phyloP scores from a whole-genome alignment of 30 jellyfish, hydroid and myxozoan genomes.

The Chrysaora quinquecirrha region DNA sequence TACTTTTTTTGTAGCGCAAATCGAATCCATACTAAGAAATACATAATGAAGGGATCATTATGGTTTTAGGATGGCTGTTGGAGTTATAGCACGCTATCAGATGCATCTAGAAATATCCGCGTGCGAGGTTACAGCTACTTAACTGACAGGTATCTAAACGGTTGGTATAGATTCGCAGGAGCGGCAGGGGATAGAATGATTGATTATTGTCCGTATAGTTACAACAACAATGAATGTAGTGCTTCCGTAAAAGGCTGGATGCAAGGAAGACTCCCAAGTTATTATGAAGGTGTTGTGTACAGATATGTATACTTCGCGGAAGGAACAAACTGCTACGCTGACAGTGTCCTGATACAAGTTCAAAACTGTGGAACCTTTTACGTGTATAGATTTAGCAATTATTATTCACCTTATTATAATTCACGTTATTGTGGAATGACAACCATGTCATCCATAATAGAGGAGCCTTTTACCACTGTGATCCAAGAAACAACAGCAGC shows the following conservation, averaged over 20 bases:
- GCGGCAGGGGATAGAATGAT: conserved; percentile 29
- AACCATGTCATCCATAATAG: no score
- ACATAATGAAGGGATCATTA: no score
- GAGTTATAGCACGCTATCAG: conserved; percentile 31
- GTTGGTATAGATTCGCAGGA: conserved; percentile 56
- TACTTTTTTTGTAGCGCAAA: no score
- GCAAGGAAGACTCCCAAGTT: conserved; percentile 27
- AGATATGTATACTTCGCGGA: conserved; percentile 38
- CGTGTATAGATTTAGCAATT: conserved; percentile 18
- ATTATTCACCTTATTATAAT: not conserved
- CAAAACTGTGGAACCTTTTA: conserved; percentile 41
- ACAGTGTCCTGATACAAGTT: conserved; percentile 8
- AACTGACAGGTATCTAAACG: conserved; percentile 9
- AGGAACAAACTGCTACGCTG: conserved; percentile 13
- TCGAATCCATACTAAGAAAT: no score
- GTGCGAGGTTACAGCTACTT: not conserved
- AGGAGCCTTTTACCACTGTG: no score
- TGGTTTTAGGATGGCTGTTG: conserved; percentile 21
- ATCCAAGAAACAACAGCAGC: not conserved
- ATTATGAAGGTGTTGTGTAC: conserved; percentile 33
- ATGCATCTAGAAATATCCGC: conserved; percentile 6
- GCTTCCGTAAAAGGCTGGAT: conserved; percentile 40
- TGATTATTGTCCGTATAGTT: conserved; percentile 12
- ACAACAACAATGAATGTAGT: conserved; percentile 25
- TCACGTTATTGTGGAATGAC: conserved; percentile 44